Percentiles rank a stretch among this genome's conserved stretches.
Evolutionary conservation across 2,113 vertebrate genomes (phyloP).

Genomic region (Theristicus caerulescens): DNA sequence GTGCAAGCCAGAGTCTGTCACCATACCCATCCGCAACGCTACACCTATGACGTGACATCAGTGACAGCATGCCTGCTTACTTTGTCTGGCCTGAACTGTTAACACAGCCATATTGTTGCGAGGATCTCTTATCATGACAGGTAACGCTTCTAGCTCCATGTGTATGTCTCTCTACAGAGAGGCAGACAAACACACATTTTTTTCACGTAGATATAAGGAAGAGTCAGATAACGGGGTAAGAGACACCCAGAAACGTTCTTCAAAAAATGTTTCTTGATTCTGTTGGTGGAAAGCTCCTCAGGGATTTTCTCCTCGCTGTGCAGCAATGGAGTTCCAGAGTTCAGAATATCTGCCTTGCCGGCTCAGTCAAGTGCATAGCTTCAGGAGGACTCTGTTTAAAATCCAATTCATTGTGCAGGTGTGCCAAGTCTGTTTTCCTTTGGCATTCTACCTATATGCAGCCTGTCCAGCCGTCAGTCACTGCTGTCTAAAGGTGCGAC

Average conservation of each 20-base stretch:
- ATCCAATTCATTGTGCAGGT: background rate
- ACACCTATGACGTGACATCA: background rate
- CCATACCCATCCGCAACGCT: background rate
- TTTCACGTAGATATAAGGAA: background rate
- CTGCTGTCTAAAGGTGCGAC: background rate
- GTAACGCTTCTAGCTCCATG: background rate
- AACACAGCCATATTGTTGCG: background rate
- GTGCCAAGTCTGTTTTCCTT: background rate
- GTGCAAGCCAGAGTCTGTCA: background rate
- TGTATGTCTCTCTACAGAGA: background rate
- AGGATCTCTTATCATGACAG: background rate
- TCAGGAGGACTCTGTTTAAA: background rate
- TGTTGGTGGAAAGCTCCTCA: background rate
- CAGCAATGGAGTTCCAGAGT: background rate
- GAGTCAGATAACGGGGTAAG: background rate
- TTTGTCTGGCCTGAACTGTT: background rate
- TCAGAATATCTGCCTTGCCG: background rate
- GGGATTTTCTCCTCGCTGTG: background rate
- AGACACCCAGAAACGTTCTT: background rate
- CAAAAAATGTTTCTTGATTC: background rate
- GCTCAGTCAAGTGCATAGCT: background rate
- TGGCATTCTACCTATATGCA: background rate
- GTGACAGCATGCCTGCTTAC: background rate
- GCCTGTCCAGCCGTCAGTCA: background rate
- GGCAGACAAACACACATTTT: background rate